These are phyloP conservation scores for Solea solea DNA, from an alignment of 2,113 vertebrate genomes.

Conservation along the genomic window DNA sequence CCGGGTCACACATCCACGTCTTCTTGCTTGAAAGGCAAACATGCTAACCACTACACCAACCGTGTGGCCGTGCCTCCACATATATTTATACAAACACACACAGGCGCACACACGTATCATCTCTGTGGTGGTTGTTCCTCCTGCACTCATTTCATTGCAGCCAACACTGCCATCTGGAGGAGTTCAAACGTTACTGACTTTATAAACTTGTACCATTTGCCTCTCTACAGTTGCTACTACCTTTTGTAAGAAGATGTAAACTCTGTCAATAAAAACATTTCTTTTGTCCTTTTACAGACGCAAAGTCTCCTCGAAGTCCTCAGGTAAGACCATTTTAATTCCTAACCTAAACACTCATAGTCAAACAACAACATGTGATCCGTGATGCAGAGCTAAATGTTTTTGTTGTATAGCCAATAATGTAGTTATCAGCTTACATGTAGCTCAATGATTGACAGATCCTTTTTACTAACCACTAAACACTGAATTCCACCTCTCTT, in stretches of 20 bases:
- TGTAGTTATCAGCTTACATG: conserved; percentile 2
- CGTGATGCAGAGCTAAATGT: neutral
- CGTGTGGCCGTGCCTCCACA: too few relatives aligned
- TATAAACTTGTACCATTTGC: neutral
- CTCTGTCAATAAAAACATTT: neutral
- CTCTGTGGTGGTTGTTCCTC: neutral
- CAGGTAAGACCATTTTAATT: conserved; percentile 57
- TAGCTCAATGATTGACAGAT: conserved; percentile 40
- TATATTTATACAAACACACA: neutral
- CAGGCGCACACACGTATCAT: neutral
- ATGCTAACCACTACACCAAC: too few relatives aligned
- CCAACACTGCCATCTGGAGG: conserved; percentile 69
- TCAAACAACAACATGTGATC: neutral
- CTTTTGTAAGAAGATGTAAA: neutral
- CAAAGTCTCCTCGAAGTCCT: conserved; percentile 65
- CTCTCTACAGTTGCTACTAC: too few relatives aligned
- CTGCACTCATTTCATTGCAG: neutral
- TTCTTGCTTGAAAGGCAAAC: too few relatives aligned
- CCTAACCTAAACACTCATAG: neutral
- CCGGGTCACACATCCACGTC: too few relatives aligned
- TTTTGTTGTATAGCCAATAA: conserved; percentile 3
- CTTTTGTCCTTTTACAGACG: conserved; percentile 46
- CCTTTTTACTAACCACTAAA: conserved; percentile 67
- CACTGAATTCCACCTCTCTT: conserved; percentile 59
- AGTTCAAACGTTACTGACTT: neutral